Percentiles rank a stretch among this genome's conserved stretches.
phyloP scores from a whole-genome alignment of 2,113 vertebrate species.

The Sphyrna mokarran region DNA sequence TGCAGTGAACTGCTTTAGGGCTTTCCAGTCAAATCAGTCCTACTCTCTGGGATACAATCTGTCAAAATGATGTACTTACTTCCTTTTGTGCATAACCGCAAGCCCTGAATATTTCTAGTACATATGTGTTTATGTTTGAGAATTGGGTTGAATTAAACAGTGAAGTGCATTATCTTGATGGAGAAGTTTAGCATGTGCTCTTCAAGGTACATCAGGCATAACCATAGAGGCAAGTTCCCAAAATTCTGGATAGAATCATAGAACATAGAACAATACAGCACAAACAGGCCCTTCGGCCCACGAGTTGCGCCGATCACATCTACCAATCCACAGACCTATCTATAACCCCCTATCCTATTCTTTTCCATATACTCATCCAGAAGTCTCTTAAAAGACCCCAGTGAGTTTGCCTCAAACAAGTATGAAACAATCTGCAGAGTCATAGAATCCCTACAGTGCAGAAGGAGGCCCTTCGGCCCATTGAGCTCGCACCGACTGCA shows the following conservation, averaged over 20 bases:
- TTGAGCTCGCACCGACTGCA: no score
- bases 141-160: not conserved
- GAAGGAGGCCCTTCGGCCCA: no score
- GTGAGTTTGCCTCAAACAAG: no score
- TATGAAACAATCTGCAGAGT: not conserved
- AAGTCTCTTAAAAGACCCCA: no score
- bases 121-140: slow-evolving; percentile 2
- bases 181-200: not conserved
- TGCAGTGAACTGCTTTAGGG: slow-evolving; percentile 10
- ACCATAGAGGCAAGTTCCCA: not conserved
- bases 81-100: slow-evolving; percentile 1
- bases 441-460: no score
- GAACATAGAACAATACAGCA: no score
- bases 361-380: no score
- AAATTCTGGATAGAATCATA: not conserved
- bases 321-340: no score
- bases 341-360: no score
- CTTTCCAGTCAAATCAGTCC: not conserved
- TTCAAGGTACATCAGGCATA: not conserved
- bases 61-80: slow-evolving; percentile 24
- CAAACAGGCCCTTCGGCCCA: no score
- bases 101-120: not conserved
- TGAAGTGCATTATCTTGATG: not conserved
- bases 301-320: no score
- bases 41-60: slow-evolving; percentile 20